Percentiles rank a stretch among this genome's conserved stretches.
Conservation (phyloP, 2,888 invertebrate species). For the Neoaliturus tenellus region DNA sequence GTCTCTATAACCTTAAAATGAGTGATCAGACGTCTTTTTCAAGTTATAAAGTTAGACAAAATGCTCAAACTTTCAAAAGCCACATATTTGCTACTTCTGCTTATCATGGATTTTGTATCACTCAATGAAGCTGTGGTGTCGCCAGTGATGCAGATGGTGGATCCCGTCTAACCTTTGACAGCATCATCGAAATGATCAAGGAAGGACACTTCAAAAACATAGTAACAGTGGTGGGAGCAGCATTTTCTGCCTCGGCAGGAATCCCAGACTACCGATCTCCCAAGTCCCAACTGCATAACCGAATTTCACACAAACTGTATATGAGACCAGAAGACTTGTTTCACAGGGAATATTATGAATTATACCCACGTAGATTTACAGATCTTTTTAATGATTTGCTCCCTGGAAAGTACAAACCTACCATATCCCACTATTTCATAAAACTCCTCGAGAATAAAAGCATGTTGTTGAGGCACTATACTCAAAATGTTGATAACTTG, state of each 20-base stretch:
- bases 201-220: conserved; percentile 5
- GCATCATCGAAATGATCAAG: not conserved
- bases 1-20: too few relatives aligned
- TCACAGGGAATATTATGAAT: conserved; percentile 89
- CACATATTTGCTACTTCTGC: too few relatives aligned
- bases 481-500: conserved; percentile 56
- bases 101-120: too few relatives aligned
- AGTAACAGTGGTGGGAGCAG: not conserved
- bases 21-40: too few relatives aligned
- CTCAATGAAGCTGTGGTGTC: too few relatives aligned
- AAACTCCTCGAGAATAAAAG: conserved; percentile 89
- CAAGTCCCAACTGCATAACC: conserved; percentile 92
- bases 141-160: not conserved
- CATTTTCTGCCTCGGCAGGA: conserved; percentile 77
- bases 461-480: conserved; percentile 64
- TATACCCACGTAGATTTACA: conserved; percentile 95
- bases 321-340: conserved; percentile 89
- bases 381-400: conserved; percentile 91
- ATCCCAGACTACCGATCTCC: conserved; percentile 97
- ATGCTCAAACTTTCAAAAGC: too few relatives aligned
- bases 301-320: conserved; percentile 92
- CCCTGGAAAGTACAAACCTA: conserved; percentile 92
- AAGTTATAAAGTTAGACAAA: too few relatives aligned
- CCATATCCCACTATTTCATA: conserved; percentile 93
- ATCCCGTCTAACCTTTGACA: not conserved